These are phyloP conservation scores for Trachelus iudaicus DNA, from an alignment of 2,888 invertebrate species.

Conservation along the genomic window DNA sequence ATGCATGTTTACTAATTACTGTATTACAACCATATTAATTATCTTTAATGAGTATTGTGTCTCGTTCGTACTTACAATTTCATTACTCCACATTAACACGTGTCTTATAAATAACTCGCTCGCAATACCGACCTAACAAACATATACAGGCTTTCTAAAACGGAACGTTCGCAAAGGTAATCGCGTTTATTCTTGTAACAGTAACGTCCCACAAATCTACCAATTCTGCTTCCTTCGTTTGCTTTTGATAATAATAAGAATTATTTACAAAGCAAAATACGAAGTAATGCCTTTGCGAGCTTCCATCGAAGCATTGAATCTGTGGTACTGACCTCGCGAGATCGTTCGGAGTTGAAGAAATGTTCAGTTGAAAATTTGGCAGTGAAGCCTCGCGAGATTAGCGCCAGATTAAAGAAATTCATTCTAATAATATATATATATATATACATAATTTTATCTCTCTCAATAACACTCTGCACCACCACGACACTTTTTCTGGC, in stretches of 20 bases:
- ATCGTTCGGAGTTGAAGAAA: too few species aligned
- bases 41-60: conserved; percentile 10
- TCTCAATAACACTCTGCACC: conserved; percentile 44
- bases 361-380: too few species aligned
- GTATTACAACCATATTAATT: conserved; percentile 23
- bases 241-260: too few species aligned
- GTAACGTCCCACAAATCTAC: too few species aligned
- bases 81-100: conserved; percentile 10
- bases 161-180: conserved; percentile 4
- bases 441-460: too few species aligned
- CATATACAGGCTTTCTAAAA: conserved; percentile 61
- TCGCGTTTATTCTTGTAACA: too few species aligned
- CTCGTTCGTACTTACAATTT: not conserved
- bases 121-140: conserved; percentile 40
- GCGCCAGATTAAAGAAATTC: conserved; percentile 24
- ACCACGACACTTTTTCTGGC: conserved; percentile 52
- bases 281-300: too few species aligned
- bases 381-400: too few species aligned
- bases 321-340: too few species aligned
- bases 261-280: too few species aligned
- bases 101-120: conserved; percentile 17
- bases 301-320: too few species aligned
- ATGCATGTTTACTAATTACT: conserved; percentile 34
- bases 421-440: conserved; percentile 8
- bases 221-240: too few species aligned